Evolutionary conservation across 2,797 vertebrate genomes (phyloP).

Genomic region (Cossypha polioptera): DNA sequence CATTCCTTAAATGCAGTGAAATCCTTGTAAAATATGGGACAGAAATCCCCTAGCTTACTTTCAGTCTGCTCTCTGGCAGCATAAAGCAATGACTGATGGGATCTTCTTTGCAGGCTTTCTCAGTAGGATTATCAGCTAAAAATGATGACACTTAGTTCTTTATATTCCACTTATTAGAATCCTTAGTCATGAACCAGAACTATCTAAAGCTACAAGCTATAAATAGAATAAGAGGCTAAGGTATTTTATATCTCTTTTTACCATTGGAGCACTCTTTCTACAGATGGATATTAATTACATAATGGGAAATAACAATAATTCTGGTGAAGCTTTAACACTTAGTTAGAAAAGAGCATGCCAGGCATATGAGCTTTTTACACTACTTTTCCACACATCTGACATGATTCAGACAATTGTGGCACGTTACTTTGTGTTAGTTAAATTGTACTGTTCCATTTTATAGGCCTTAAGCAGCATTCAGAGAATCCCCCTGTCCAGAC

Average conservation of each 20-base stretch:
- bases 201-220: constrained; percentile 23
- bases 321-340: not conserved
- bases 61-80: not conserved
- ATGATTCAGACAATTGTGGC: not conserved
- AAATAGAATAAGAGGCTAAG: not conserved
- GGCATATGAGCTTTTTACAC: not conserved
- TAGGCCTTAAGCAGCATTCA: constrained; percentile 25
- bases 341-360: not conserved
- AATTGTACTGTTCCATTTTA: not conserved
- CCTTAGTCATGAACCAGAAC: constrained; percentile 19
- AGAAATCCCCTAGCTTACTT: constrained; percentile 39
- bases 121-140: constrained; percentile 41
- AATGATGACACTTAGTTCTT: constrained; percentile 6
- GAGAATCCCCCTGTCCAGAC: constrained; percentile 73
- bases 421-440: not conserved
- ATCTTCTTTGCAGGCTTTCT: constrained; percentile 35
- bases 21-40: not conserved
- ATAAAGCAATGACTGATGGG: constrained; percentile 44
- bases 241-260: not conserved
- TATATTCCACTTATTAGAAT: constrained; percentile 10
- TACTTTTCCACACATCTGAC: not conserved
- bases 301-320: not conserved
- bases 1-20: constrained; percentile 14
- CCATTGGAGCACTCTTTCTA: not conserved
- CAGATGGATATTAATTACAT: not conserved